These are phyloP conservation scores for Lasius fuliginosus DNA, from an alignment of 2,888 invertebrate genomes.

Conservation along the genomic window DNA sequence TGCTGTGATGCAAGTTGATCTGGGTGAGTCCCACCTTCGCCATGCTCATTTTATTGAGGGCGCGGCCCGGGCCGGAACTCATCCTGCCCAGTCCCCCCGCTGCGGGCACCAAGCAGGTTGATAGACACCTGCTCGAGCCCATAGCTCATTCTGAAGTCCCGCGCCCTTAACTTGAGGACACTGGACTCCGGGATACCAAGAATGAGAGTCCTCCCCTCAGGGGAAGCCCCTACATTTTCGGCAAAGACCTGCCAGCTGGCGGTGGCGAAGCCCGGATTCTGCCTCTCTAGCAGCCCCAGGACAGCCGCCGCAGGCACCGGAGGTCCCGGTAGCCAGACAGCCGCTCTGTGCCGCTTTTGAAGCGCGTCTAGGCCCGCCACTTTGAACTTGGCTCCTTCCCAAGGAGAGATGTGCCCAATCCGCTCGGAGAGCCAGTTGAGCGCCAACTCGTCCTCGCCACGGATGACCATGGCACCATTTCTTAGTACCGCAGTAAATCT, in stretches of 20 bases:
- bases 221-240: not conserved
- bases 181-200: not conserved
- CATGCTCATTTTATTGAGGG: no score
- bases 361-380: not conserved
- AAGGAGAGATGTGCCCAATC: not conserved
- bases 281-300: not conserved
- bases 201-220: not conserved
- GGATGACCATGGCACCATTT: not conserved
- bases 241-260: not conserved
- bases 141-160: no score
- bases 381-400: not conserved
- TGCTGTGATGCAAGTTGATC: not conserved
- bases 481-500: not conserved
- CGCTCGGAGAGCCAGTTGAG: not conserved
- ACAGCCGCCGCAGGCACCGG: not conserved
- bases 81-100: no score
- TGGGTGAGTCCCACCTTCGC: not conserved
- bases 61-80: fast-evolving
- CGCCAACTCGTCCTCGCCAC: not conserved
- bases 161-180: not conserved
- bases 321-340: not conserved
- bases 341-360: not conserved
- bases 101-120: no score
- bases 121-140: no score
- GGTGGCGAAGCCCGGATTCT: not conserved